These are phyloP conservation scores for Octopus bimaculoides DNA, from an alignment of 1,140 invertebrate genomes.

Conservation along the genomic window DNA sequence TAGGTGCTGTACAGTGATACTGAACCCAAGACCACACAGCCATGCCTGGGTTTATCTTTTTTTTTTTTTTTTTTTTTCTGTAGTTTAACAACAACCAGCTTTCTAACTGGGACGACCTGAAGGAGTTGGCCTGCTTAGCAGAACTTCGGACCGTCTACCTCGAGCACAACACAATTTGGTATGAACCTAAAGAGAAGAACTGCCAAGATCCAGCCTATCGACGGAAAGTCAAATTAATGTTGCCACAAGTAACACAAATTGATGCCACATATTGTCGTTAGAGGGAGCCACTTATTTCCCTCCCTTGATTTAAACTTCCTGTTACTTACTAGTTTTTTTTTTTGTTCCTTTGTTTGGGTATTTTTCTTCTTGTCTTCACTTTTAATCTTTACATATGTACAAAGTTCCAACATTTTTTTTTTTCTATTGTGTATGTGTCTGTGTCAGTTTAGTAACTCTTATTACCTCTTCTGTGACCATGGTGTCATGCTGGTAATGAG, in stretches of 20 bases:
- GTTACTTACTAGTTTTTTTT: too few relatives aligned
- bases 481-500: too few relatives aligned
- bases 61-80: conserved; percentile 44
- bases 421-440: too few relatives aligned
- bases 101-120: conserved; percentile 79
- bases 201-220: conserved; percentile 79
- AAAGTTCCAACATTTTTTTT: too few relatives aligned
- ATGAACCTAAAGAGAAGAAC: conserved; percentile 21
- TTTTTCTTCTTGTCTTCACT: too few relatives aligned
- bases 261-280: conserved; percentile 73
- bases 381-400: too few relatives aligned
- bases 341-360: too few relatives aligned
- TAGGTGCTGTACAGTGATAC: too few relatives aligned
- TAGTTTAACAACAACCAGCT: conserved; percentile 93
- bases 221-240: conserved; percentile 82
- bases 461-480: too few relatives aligned
- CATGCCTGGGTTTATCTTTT: not conserved
- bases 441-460: too few relatives aligned
- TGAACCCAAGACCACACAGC: not conserved
- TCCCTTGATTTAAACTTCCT: too few relatives aligned
- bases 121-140: conserved; percentile 72
- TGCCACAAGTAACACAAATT: conserved; percentile 86
- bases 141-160: conserved; percentile 88
- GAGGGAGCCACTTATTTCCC: too few relatives aligned
- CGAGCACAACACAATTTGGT: conserved; percentile 83